Percentiles rank a stretch among this genome's conserved stretches.
Conservation (phyloP, 2,888 invertebrate species). For the Epinotia demarniana region DNA sequence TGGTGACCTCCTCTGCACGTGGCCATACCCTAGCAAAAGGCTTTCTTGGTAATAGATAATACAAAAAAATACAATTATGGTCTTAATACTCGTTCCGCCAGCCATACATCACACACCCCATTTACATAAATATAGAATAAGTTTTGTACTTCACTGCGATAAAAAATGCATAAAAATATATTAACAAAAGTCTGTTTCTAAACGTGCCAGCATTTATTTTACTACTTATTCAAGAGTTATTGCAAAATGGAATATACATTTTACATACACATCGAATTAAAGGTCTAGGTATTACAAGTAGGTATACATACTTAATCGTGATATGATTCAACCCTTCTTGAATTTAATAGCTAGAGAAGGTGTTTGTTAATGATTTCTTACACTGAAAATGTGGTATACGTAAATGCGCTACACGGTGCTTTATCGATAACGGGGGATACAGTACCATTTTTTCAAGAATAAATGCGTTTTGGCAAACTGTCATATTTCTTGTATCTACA, state of each 20-base stretch:
- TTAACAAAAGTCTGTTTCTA: constrained; percentile 37
- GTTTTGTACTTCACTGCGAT: constrained; percentile 37
- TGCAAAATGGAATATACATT: constrained; percentile 68
- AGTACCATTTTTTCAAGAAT: neutral
- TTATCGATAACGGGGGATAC: neutral
- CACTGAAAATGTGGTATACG: neutral
- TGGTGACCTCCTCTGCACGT: too few species aligned
- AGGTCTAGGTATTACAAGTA: constrained; percentile 62
- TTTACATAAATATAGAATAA: constrained; percentile 16
- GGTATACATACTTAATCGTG: constrained; percentile 76
- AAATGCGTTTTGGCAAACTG: neutral
- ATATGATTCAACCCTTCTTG: constrained; percentile 73
- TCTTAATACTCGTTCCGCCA: neutral
- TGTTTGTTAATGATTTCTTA: constrained; percentile 14
- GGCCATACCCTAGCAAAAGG: too few species aligned
- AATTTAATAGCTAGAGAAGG: constrained; percentile 42
- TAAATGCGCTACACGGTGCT: neutral
- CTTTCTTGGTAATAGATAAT: too few species aligned
- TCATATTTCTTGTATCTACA: neutral
- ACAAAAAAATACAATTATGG: too few species aligned
- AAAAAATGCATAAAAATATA: constrained; percentile 34
- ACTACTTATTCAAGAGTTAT: constrained; percentile 52
- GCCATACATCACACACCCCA: neutral
- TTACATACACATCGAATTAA: constrained; percentile 64
- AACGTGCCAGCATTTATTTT: constrained; percentile 42